Evolutionary conservation across 92 coral and sea anemone species (phyloP).

Genomic region (Porites rus): DNA sequence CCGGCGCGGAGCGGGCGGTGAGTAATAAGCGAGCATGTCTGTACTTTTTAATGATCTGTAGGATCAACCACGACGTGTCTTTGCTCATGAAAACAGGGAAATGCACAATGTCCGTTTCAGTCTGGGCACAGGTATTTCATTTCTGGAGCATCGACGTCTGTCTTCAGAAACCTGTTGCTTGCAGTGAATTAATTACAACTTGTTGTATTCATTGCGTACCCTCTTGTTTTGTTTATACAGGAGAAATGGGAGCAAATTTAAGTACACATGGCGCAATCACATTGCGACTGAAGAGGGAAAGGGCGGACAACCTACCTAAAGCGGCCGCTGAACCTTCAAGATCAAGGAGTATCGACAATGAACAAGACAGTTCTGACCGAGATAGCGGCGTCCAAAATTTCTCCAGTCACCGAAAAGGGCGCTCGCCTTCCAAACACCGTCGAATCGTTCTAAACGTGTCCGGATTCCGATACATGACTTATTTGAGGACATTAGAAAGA

Average conservation of each 20-base stretch:
- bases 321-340: conserved; percentile 16
- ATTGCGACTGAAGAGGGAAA: conserved; percentile 33
- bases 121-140: conserved; percentile 9
- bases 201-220: conserved; percentile 4
- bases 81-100: background rate
- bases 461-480: conserved; percentile 91
- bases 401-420: conserved; percentile 6
- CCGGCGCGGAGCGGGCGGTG: conserved; percentile 19
- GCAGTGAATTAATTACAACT: background rate
- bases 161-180: conserved; percentile 35
- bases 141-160: background rate
- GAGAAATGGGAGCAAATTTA: conserved; percentile 80
- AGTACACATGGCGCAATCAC: conserved; percentile 54
- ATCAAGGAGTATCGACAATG: background rate
- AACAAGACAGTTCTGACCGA: conserved; percentile 26
- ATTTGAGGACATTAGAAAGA: conserved; percentile 80
- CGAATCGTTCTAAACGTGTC: conserved; percentile 90
- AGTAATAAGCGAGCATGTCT: background rate
- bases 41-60: conserved; percentile 8
- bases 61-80: conserved; percentile 20
- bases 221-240: conserved; percentile 35
- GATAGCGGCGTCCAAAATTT: conserved; percentile 42
- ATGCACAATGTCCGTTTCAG: conserved; percentile 28
- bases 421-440: conserved; percentile 33
- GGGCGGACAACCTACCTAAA: conserved; percentile 34